A percentile compares a stretch with the other conserved stretches of the same genome.
These are phyloP conservation scores for Ganaspis sp. DNA, from an alignment of 1,140 invertebrate genomes.

Conservation along the genomic window DNA sequence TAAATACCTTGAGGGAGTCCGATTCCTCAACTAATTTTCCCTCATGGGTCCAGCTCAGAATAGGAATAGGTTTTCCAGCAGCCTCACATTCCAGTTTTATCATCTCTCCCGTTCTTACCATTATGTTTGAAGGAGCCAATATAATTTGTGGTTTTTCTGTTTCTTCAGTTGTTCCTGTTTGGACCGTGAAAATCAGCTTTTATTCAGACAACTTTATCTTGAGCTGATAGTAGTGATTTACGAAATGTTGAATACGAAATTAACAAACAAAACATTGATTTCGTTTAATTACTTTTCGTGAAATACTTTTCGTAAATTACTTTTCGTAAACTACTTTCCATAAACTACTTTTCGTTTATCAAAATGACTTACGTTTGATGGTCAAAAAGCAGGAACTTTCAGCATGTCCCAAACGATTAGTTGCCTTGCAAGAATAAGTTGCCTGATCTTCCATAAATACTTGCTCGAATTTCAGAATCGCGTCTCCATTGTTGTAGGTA, in stretches of 20 bases:
- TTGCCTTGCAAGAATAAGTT: slow-evolving; percentile 82
- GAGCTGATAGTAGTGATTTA: too few relatives aligned
- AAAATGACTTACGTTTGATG: slow-evolving; percentile 74
- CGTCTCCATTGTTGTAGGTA: slow-evolving; percentile 82
- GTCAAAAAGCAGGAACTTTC: slow-evolving; percentile 78
- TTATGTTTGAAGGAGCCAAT: slow-evolving; percentile 79
- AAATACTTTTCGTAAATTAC: too few relatives aligned
- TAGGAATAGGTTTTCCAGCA: slow-evolving; percentile 79
- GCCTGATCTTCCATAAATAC: slow-evolving; percentile 79
- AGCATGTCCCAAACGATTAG: slow-evolving; percentile 81
- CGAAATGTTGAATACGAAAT: too few relatives aligned
- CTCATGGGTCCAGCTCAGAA: slow-evolving; percentile 83
- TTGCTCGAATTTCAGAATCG: slow-evolving; percentile 80
- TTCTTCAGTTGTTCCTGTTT: slow-evolving; percentile 62
- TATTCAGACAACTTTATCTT: too few relatives aligned
- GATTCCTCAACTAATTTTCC: slow-evolving; percentile 79
- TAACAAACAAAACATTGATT: slow-evolving; percentile 31
- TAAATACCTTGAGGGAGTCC: slow-evolving; percentile 76
- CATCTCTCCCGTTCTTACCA: slow-evolving; percentile 81
- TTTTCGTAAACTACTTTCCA: too few relatives aligned
- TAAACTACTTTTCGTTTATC: not conserved
- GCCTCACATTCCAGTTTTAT: slow-evolving; percentile 83
- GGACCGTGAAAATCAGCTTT: slow-evolving; percentile 70
- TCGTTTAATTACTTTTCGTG: too few relatives aligned
- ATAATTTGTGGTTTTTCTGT: slow-evolving; percentile 77